Conservation (phyloP, 2,888 invertebrate genomes). For the Nemotelus pantherinus region DNA sequence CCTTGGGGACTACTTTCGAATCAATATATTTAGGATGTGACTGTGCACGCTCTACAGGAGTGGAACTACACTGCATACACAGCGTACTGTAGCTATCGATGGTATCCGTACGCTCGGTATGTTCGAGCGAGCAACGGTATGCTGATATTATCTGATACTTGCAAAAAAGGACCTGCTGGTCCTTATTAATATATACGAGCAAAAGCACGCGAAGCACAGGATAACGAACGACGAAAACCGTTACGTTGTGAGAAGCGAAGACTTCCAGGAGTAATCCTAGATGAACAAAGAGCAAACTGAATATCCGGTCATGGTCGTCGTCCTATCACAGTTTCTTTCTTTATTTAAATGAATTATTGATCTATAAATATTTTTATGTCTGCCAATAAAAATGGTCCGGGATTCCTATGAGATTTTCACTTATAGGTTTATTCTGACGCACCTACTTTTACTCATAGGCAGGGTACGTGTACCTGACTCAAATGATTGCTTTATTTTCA, state of each 20-base stretch:
- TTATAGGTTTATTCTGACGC: not conserved
- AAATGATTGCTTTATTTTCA: too few relatives aligned
- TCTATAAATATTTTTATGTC: conserved; percentile 47
- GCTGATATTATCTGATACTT: not conserved
- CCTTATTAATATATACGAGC: not conserved
- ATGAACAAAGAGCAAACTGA: too few relatives aligned
- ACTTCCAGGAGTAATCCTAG: too few relatives aligned
- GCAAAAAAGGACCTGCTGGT: conserved; percentile 1
- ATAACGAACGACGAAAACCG: not conserved
- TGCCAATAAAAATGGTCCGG: conserved; percentile 35
- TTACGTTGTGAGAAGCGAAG: not conserved
- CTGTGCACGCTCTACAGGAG: not conserved
- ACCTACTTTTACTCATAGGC: not conserved
- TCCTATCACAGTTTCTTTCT: conserved; percentile 36
- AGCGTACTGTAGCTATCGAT: not conserved
- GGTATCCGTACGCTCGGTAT: conserved; percentile 8
- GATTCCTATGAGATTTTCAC: conserved; percentile 30
- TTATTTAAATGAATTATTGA: conserved; percentile 48
- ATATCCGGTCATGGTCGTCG: not conserved
- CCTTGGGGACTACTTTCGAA: conserved; percentile 50
- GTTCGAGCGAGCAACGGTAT: not conserved
- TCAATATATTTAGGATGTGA: conserved; percentile 42
- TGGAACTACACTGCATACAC: conserved; percentile 5
- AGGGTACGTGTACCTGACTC: too few relatives aligned
- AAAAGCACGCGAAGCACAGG: not conserved